Evolutionary conservation across 2,113 vertebrate species (phyloP).

Genomic region (Ptilorrhoa leucosticta): DNA sequence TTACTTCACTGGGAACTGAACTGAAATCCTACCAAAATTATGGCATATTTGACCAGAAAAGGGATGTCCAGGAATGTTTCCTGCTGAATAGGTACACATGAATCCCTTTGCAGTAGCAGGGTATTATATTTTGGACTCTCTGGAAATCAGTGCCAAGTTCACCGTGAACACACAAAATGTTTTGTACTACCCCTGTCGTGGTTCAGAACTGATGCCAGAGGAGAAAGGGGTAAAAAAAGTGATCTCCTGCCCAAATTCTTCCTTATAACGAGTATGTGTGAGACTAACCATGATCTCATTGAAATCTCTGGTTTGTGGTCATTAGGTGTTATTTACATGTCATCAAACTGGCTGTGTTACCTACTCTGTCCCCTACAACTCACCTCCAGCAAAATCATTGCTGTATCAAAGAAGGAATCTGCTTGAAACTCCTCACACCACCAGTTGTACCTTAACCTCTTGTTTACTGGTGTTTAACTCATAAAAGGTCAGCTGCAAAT

Average conservation of each 20-base stretch:
- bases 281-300: constrained; percentile 27
- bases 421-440: neutral
- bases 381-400: neutral
- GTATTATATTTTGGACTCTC: neutral
- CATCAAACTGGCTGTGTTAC: neutral
- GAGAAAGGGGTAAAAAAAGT: neutral
- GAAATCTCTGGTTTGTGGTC: constrained; percentile 27
- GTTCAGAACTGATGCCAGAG: neutral
- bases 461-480: neutral
- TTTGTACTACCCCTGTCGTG: neutral
- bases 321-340: constrained; percentile 3
- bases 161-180: neutral
- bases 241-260: constrained; percentile 5
- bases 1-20: neutral
- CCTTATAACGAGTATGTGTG: constrained; percentile 41
- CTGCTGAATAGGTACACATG: neutral
- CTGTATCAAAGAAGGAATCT: neutral
- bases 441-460: neutral
- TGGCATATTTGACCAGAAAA: neutral
- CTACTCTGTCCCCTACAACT: neutral
- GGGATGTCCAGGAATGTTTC: neutral
- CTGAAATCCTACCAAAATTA: neutral
- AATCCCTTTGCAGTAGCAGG: neutral
- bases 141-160: neutral
- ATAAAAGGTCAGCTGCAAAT: neutral